Base-by-base conservation (phyloP, 2,797 vertebrate species). In the Momotus momota region DNA sequence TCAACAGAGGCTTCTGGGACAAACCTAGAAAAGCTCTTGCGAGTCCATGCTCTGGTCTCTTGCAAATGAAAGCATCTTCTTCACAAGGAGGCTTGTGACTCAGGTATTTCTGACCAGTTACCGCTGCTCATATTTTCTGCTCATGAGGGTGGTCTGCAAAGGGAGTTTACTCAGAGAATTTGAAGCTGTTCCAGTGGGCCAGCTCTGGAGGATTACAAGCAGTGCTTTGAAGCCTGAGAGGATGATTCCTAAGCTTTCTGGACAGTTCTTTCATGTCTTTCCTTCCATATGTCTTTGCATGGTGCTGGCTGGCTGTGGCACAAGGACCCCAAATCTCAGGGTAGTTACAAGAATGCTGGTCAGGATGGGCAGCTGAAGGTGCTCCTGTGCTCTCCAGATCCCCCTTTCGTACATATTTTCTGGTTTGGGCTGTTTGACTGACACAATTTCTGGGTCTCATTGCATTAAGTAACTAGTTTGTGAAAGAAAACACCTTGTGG, bases 21-120 rank as follows among this genome's bases (percentile, higher is more conserved):
- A 40, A 45, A 45, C n/a, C 33, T 27, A 20, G 81, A 45, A 80
- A 75, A 27, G 41, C 38, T 38, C 14, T 52, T 62, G 26, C 0
- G 1, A 54, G 38, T 20, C 54, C 21, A 2, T 1, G 0, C 38
- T 29, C 46, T 62, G 40, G 7, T 22, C 4, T 7, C 31, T 20
- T 29, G 6, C 54, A 45, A 78, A 64, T 0, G 1, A 49, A 58
- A 79, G 17, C 26, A 7, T 14, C 48, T 78, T 80, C 29, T 78
- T 80, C 29, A 12, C 19, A 10, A 46, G 58, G 41, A 46, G 35
- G 22, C 31, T 40, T 61, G 69, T 55, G 46, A 41, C 52, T 80
- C 46, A 3, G 26, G 29, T 61, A 5, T 61, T 83, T 71, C 58
- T 41, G 38, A 52, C 35, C 62, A 15, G 5, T 49, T 88, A 9